Conservation (phyloP, 2,113 vertebrate genomes). For the Rostratula benghalensis region DNA sequence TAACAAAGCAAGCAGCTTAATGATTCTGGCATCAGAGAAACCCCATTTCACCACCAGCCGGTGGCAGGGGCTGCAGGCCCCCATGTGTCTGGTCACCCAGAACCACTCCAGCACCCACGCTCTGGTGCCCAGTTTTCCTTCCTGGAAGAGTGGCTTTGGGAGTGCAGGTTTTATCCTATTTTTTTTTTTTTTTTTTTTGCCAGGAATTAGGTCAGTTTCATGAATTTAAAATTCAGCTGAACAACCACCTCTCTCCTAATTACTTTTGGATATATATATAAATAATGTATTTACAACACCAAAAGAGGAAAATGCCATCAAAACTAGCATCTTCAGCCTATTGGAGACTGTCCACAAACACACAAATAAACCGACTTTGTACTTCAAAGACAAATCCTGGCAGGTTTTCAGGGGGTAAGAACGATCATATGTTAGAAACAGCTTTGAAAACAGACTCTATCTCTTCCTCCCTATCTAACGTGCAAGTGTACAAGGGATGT, state of each 20-base stretch:
- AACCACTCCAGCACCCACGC: background rate
- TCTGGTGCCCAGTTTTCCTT: background rate
- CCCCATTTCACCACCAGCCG: accelerated
- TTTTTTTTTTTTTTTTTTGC: conserved; percentile 44
- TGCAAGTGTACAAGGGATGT: background rate
- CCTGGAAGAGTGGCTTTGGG: conserved; percentile 4
- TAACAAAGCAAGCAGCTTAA: accelerated
- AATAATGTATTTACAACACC: conserved; percentile 18
- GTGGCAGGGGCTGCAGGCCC: background rate
- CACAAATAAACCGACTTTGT: background rate
- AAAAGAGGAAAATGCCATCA: background rate
- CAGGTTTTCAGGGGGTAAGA: background rate
- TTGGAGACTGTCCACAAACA: background rate
- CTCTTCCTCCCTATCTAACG: background rate
- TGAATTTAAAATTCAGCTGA: conserved; percentile 61
- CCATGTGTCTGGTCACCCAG: accelerated
- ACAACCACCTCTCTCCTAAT: conserved; percentile 53
- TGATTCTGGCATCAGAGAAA: background rate
- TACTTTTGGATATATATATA: background rate
- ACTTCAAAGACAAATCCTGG: background rate
- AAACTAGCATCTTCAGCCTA: background rate
- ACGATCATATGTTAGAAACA: background rate
- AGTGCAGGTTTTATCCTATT: conserved; percentile 39
- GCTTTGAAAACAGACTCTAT: background rate
- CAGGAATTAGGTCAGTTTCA: conserved; percentile 67